Evolutionary conservation across 2,113 vertebrate genomes (phyloP), one percentile per base, ranked within the genome.

Genomic region (Salvelinus sp.): DNA sequence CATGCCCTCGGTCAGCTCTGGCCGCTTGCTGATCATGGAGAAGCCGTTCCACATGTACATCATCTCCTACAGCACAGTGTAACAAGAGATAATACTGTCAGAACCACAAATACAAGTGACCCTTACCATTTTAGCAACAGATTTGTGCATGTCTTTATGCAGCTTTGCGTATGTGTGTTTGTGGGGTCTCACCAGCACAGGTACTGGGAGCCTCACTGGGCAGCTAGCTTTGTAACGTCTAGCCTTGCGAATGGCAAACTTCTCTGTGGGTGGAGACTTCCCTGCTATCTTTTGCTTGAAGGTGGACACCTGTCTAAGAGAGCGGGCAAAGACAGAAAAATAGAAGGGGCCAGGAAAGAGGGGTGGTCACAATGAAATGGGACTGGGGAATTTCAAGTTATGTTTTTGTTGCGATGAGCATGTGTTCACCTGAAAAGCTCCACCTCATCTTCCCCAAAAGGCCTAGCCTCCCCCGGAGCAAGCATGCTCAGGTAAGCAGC

Each of bases 21-120:
- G 86, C 1, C 83, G 86, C 23, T 90, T 93, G 44, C 88, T 91
- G 82, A 95, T 92, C 85, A 95, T 92, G 5, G 92, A 90, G 81
- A 94, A 95, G 18, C 94, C 93, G n/a, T 94, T 94, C 94, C 94
- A 95, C 90, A 95, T 94, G 88, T 95, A 95, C 94, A 95, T 95
- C 93, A 95, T 95, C 85, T 95, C 94, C 93, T 94, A 76, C 68
- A 44, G n/a, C 68, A 48, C 33, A 14, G 1, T 54, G 50, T 16
- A 48, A 22, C 2, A 5, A 66, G 64, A 25, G 23, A 66, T 3
- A 25, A 9, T 27, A n/a, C 23, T 28, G 23, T 66, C 12, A 27
- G 25, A 54, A 54, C 50, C 50, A 22, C 18, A 62, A 16, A 22
- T 9, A 9, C 16, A 20, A 62, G 4, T 62, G 58, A 62, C 18